Evolutionary conservation across 1,140 invertebrate genomes (phyloP), one percentile per base, ranked within the genome.

Genomic region (Saccostrea cuccullata): DNA sequence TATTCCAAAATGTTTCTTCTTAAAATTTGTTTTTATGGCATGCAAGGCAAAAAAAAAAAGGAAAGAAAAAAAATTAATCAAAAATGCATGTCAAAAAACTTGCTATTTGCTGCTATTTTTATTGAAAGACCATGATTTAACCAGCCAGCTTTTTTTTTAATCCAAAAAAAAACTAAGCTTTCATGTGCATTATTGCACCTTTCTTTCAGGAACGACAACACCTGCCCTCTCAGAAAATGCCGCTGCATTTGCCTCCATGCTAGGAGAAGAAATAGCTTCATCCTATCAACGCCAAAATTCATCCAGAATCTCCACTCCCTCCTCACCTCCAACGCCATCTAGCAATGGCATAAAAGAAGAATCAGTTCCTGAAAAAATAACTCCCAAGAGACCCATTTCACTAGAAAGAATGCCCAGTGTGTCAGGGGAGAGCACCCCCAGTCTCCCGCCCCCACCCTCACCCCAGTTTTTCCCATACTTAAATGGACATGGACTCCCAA

Each of bases 131-230:
- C 26, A 77, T 77, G 26, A 77, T 77, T 77, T 77, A 77, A 36
- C 70, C 26, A 77, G 30, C 70, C 70, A 77, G 70, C 70, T 77
- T 77, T 77, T 73, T 36, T 77, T 26, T 77, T 77, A 77, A 77
- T 77, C 70, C 70, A 77, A 77, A 87, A 85, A 70, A 36, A 36
- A 36, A 36, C 30, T 77, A 36, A 60, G 60, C 89, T 89, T 89
- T 92, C 91, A 92, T 92, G 93, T 92, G 90, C 91, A 91, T 92
- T 92, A 30, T 89, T 91, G 92, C 92, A 93, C 93, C 92, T 93
- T 92, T 93, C 92, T 93, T 93, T 87, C 92, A 93, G 93, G 92
- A 86, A 88, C 89, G 20, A 87, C 90, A 73, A 91, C 90, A 60
- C 89, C 91, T 60, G 88, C 90, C 55, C 88, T 90, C 13, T 91